A percentile compares a stretch with the other conserved stretches of the same genome.
phyloP scores from a whole-genome alignment of 2,797 vertebrate species.

The Petrocephalus sullivani region DNA sequence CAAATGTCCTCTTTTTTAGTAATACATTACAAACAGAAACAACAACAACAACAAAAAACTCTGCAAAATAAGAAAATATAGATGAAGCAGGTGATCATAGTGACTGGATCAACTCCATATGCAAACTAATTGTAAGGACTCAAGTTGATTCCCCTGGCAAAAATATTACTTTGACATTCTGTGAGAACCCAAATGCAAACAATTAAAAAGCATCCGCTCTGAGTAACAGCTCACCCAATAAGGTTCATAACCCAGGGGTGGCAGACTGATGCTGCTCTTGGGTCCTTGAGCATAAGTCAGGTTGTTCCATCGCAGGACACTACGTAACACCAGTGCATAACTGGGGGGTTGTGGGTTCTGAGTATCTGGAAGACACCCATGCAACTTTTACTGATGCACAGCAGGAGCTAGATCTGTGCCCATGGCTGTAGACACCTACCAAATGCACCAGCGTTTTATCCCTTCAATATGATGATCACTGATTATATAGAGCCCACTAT shows the following conservation, averaged over 20 bases:
- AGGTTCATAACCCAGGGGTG: background rate
- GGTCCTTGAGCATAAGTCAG: background rate
- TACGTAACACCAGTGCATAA: background rate
- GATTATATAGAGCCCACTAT: background rate
- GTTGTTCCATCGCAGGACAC: background rate
- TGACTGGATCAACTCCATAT: background rate
- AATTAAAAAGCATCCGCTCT: background rate
- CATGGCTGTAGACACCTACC: background rate
- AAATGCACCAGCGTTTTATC: background rate
- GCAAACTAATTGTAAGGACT: background rate
- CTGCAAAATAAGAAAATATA: background rate
- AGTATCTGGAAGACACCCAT: background rate
- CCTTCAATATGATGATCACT: background rate
- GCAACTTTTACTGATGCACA: background rate
- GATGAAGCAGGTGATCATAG: background rate
- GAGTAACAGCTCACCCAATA: background rate
- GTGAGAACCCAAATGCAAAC: background rate
- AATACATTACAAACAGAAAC: background rate
- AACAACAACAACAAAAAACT: background rate
- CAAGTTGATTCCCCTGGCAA: background rate
- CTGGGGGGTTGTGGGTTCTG: background rate
- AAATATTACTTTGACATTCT: background rate
- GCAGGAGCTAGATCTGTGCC: background rate
- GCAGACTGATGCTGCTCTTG: background rate
- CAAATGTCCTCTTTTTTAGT: background rate